Evolutionary conservation across 2,888 invertebrate species (phyloP), one percentile per base, ranked within the genome.

Genomic region (Amiota mariae): DNA sequence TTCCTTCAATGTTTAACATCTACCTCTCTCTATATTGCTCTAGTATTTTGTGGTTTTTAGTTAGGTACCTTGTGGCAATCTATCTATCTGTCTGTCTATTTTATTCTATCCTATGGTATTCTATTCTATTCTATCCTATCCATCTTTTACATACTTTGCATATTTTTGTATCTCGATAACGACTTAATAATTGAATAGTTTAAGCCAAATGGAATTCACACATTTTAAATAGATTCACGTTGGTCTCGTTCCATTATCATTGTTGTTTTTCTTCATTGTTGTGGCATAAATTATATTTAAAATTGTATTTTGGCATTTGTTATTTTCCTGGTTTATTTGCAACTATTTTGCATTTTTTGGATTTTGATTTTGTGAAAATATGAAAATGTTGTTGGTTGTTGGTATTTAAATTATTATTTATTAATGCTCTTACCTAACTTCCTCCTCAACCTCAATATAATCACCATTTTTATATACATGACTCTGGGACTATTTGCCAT

Each of bases 111-210:
- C 36, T 4, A 36, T 36, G 6, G n/a, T n/a, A n/a, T n/a, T n/a
- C n/a, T n/a, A n/a, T n/a, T n/a, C n/a, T n/a, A n/a, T n/a, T n/a
- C 36, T 36, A 36, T 36, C 20, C 18, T 10, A 59, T 18, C 18
- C 20, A 66, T 66, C 12, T 9, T 66, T 66, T 24, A 20, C n/a
- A n/a, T 48, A 48, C 46, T 47, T 66, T 66, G 66, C 48, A 48
- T 66, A 59, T 59, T 59, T 59, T 59, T 59, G 59, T 59, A 59
- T 59, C 59, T 59, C 59, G 18, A 59, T 59, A 20, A 15, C 59
- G 18, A 59, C 11, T 59, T 11, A 59, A 59, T 59, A 59, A 59
- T 59, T 59, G 59, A 59, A 59, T 8, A 36, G 36, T 36, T 54
- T 15, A 59, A 59, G 18, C 59, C 59, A 59, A 59, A 59, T 59